Conservation (phyloP, 2,113 vertebrate genomes). For the Prionailurus bengalensis region DNA sequence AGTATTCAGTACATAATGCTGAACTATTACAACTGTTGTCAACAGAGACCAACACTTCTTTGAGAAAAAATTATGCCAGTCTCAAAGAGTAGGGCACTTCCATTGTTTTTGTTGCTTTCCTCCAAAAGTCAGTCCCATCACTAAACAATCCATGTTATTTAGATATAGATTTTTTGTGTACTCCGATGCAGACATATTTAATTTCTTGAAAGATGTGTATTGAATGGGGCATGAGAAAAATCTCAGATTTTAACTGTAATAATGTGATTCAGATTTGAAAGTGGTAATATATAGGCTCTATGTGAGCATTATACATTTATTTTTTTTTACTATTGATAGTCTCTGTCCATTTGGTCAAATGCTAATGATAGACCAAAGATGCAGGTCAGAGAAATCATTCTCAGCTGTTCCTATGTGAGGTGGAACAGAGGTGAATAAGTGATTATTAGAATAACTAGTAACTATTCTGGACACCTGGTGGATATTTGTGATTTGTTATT, state of each 20-base stretch:
- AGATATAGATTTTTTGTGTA: slow-evolving; percentile 29
- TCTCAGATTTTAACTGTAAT: not conserved
- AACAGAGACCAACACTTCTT: not conserved
- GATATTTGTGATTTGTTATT: slow-evolving; percentile 33
- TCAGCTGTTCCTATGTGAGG: slow-evolving; percentile 24
- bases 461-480: not conserved
- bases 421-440: slow-evolving; percentile 26
- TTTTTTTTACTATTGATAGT: not conserved
- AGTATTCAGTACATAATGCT: not conserved
- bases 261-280: slow-evolving; percentile 3
- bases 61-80: slow-evolving; percentile 15
- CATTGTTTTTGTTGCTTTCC: not conserved
- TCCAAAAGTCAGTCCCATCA: not conserved
- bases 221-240: slow-evolving; percentile 36
- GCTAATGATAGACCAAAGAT: slow-evolving; percentile 22
- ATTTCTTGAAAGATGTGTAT: slow-evolving; percentile 3
- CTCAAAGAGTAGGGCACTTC: not conserved
- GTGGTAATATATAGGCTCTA: not conserved
- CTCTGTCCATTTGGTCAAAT: slow-evolving; percentile 45
- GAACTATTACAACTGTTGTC: not conserved
- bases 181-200: slow-evolving; percentile 21
- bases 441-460: not conserved
- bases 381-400: slow-evolving; percentile 43
- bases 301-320: slow-evolving; percentile 17
- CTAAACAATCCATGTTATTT: slow-evolving; percentile 6